A percentile compares a stretch with the other conserved stretches of the same genome.
Evolutionary conservation across 2,888 invertebrate species (phyloP).

Genomic region (Cerastoderma edule): DNA sequence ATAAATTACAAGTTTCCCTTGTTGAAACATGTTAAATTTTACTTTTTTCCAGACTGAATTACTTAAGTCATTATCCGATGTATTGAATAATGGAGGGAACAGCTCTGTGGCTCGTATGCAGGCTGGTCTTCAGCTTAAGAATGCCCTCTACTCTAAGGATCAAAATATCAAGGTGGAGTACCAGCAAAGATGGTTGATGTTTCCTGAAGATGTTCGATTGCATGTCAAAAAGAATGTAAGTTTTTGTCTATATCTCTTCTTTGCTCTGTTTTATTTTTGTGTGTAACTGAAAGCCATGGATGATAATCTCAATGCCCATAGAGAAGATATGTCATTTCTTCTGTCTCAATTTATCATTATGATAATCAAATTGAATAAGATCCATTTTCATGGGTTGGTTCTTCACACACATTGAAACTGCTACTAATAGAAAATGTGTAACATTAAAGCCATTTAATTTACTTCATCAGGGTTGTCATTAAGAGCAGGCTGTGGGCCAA

Average conservation of each 20-base stretch:
- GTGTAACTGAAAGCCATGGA: too few relatives aligned
- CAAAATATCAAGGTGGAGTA: constrained; percentile 90
- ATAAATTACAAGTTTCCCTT: neutral
- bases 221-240: constrained; percentile 98
- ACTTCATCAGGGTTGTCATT: too few relatives aligned
- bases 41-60: constrained; percentile 89
- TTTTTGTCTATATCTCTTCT: constrained; percentile 40
- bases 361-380: too few relatives aligned
- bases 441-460: too few relatives aligned
- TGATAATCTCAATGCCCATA: too few relatives aligned
- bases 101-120: constrained; percentile 98
- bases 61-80: constrained; percentile 95
- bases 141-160: constrained; percentile 98
- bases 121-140: constrained; percentile 98
- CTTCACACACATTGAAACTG: too few relatives aligned
- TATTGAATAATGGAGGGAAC: constrained; percentile 94
- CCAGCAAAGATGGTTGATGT: constrained; percentile 96
- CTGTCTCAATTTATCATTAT: too few relatives aligned
- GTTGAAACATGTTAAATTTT: neutral
- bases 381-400: too few relatives aligned
- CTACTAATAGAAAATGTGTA: too few relatives aligned
- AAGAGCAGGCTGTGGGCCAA: too few relatives aligned
- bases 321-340: too few relatives aligned
- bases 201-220: constrained; percentile 93
- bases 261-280: constrained; percentile 2